These are phyloP conservation scores for Poecile atricapillus DNA, from an alignment of 2,113 vertebrate genomes.

Conservation along the genomic window DNA sequence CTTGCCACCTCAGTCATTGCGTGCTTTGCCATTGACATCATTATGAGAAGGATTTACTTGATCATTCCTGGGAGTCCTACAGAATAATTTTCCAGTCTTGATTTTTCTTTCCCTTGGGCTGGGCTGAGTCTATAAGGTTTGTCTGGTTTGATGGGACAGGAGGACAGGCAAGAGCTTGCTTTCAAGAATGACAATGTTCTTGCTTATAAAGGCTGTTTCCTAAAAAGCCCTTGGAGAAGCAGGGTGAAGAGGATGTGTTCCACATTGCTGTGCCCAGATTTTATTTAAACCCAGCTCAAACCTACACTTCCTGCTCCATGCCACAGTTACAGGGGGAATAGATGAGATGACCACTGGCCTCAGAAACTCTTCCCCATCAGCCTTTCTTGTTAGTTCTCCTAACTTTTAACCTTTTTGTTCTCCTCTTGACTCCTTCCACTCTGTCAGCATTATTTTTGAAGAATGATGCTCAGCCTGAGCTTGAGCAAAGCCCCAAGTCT, in stretches of 20 bases:
- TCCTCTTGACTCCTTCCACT: not conserved
- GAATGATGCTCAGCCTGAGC: not conserved
- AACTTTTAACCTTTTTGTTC: not conserved
- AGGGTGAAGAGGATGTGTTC: not conserved
- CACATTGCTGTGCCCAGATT: not conserved
- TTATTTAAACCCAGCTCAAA: not conserved
- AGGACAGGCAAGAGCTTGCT: not conserved
- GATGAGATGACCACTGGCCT: not conserved
- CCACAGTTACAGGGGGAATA: not conserved
- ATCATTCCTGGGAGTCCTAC: not conserved
- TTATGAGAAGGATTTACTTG: slow-evolving; percentile 24
- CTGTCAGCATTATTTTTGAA: not conserved
- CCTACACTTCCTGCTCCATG: not conserved
- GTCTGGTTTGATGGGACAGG: not conserved
- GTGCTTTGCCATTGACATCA: slow-evolving; percentile 27
- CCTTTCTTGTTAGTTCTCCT: not conserved
- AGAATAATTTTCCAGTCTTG: not conserved
- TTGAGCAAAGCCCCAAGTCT: not conserved
- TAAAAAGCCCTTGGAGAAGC: not conserved
- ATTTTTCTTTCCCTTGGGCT: not conserved
- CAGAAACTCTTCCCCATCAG: not conserved
- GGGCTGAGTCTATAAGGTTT: not conserved
- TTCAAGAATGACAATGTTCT: not conserved
- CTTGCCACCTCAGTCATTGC: slow-evolving; percentile 10
- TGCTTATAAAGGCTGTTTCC: not conserved